phyloP scores from a whole-genome alignment of 2,888 invertebrate genomes.

The Vesta saturnalis region DNA sequence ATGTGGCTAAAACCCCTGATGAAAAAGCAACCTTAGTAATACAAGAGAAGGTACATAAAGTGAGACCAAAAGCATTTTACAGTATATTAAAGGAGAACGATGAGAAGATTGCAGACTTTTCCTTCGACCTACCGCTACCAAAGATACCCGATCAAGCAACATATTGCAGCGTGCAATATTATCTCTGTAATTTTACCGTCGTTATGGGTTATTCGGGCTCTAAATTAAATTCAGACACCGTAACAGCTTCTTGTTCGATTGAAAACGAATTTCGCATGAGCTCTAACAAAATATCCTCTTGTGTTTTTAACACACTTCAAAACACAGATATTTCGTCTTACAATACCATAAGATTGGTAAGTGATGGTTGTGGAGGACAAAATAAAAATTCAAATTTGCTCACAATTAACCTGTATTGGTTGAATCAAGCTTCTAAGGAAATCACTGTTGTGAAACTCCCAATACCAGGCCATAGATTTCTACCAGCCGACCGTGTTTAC shows the following conservation, averaged over 20 bases:
- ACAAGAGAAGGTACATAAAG: constrained; percentile 40
- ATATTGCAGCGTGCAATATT: constrained; percentile 50
- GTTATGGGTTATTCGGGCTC: constrained; percentile 46
- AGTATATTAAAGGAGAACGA: constrained; percentile 38
- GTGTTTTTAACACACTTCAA: constrained; percentile 40
- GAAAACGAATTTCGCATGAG: constrained; percentile 40
- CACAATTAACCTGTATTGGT: constrained; percentile 5
- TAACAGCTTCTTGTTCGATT: constrained; percentile 47
- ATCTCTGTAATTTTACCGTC: constrained; percentile 50
- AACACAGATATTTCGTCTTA: constrained; percentile 6
- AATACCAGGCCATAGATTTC: neutral
- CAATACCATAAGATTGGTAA: neutral
- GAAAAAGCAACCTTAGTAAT: constrained; percentile 38
- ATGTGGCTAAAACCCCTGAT: too few species aligned
- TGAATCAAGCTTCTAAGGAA: constrained; percentile 11
- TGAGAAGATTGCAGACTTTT: constrained; percentile 20
- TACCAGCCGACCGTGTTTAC: neutral
- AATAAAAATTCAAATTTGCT: constrained; percentile 14
- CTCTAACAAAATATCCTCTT: constrained; percentile 41
- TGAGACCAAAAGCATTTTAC: too few species aligned
- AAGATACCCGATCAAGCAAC: constrained; percentile 49
- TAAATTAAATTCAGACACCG: constrained; percentile 40
- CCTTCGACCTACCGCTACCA: constrained; percentile 38
- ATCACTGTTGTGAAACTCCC: neutral
- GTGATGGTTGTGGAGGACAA: constrained; percentile 10